phyloP scores from a whole-genome alignment of 2,888 invertebrate genomes.

The Nipponacmea schrenckii region DNA sequence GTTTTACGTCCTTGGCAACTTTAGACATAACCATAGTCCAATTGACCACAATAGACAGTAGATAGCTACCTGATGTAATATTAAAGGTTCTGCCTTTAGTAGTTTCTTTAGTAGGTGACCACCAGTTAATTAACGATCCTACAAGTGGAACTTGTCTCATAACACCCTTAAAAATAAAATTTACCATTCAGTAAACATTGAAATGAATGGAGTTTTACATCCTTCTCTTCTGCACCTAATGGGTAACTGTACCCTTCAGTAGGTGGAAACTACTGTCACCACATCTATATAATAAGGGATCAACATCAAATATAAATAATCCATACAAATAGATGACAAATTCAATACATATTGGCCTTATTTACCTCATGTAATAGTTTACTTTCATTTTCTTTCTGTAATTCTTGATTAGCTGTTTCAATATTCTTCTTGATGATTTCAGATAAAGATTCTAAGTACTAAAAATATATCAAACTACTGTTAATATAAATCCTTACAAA shows the following conservation, averaged over 20 bases:
- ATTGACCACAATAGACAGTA: too few species aligned
- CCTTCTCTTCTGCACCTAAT: too few species aligned
- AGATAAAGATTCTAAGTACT: constrained; percentile 92
- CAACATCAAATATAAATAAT: too few species aligned
- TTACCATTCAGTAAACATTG: too few species aligned
- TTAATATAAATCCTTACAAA: too few species aligned
- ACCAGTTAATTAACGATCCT: constrained; percentile 94
- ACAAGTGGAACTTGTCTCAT: constrained; percentile 93
- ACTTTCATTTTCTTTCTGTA: constrained; percentile 89
- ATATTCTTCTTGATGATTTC: constrained; percentile 92
- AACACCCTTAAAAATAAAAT: constrained; percentile 74
- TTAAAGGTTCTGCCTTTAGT: constrained; percentile 85
- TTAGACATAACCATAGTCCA: too few species aligned
- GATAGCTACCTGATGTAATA: constrained; percentile 71
- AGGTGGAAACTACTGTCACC: too few species aligned
- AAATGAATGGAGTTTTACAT: too few species aligned
- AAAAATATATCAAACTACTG: constrained; percentile 46
- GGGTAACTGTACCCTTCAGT: too few species aligned
- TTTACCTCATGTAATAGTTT: constrained; percentile 85
- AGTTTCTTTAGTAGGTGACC: constrained; percentile 85
- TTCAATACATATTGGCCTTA: neutral
- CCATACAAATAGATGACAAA: too few species aligned
- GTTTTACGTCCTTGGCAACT: too few species aligned
- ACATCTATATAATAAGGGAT: too few species aligned
- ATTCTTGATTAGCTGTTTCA: constrained; percentile 89